Conservation (phyloP, 2,888 invertebrate species). For the Pterostichus niger region DNA sequence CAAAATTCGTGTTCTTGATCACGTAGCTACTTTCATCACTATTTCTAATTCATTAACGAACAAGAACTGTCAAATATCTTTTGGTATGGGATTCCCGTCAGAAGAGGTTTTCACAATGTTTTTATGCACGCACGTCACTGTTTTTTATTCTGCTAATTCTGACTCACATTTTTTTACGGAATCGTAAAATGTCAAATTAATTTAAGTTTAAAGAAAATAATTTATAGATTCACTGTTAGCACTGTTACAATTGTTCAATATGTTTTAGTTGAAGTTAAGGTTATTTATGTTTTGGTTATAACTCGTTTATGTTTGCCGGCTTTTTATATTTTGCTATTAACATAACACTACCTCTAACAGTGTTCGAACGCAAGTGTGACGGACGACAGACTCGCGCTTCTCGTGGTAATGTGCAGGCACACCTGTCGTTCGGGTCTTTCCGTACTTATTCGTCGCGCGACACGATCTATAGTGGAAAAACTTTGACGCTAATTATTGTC, state of each 20-base stretch:
- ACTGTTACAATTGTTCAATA: background rate
- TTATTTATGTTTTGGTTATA: background rate
- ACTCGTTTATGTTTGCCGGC: conserved; percentile 10
- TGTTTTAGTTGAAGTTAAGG: background rate
- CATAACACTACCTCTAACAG: background rate
- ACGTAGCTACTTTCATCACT: conserved; percentile 4
- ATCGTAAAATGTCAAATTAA: background rate
- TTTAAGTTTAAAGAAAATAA: background rate
- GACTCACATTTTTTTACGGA: background rate
- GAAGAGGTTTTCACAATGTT: background rate
- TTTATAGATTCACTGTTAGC: background rate
- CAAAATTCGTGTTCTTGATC: background rate
- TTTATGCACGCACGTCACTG: conserved; percentile 8
- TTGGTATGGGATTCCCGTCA: background rate
- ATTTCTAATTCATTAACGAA: background rate
- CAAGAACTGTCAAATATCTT: background rate
- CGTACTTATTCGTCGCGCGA: conserved; percentile 1
- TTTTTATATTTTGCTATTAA: background rate
- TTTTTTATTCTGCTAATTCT: conserved; percentile 1
- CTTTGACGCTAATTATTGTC: background rate
- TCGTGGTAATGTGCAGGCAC: background rate
- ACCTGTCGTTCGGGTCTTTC: conserved; percentile 56
- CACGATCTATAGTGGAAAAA: background rate
- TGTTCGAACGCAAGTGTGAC: background rate
- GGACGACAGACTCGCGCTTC: background rate